Conservation (phyloP, 2,888 invertebrate species). For the Cephus spinipes region DNA sequence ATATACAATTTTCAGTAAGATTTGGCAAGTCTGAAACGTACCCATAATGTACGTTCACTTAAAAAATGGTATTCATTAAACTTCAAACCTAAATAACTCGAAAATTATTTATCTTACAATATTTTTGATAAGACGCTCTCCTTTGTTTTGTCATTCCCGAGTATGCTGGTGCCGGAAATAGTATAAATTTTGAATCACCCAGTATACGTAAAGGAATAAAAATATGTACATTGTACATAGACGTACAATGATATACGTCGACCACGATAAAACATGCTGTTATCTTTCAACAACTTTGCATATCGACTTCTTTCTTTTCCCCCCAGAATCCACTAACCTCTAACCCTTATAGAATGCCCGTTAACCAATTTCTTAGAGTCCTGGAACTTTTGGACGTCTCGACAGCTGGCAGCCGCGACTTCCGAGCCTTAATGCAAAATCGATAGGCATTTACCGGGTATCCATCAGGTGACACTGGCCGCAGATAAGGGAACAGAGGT, state of each 20-base stretch:
- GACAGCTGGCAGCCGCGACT: background rate
- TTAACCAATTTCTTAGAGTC: background rate
- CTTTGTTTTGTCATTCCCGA: no score
- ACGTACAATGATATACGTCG: background rate
- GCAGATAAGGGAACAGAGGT: background rate
- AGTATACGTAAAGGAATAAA: background rate
- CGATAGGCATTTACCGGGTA: constrained; percentile 2
- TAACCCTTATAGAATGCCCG: background rate
- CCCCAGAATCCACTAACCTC: background rate
- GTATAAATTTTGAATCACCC: background rate
- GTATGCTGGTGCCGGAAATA: background rate
- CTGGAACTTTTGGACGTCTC: background rate
- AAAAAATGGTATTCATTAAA: no score
- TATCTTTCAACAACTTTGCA: background rate
- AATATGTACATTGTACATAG: background rate
- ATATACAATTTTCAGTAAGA: background rate
- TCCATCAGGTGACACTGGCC: background rate
- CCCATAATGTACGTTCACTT: background rate
- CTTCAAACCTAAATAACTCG: no score
- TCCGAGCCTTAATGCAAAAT: constrained; percentile 3
- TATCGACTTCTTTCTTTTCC: background rate
- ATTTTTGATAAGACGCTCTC: no score
- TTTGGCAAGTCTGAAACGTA: background rate
- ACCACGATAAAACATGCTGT: background rate
- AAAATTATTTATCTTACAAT: no score